These are phyloP conservation scores for Crenuchus spilurus DNA, from an alignment of 2,797 vertebrate species.

Conservation along the genomic window DNA sequence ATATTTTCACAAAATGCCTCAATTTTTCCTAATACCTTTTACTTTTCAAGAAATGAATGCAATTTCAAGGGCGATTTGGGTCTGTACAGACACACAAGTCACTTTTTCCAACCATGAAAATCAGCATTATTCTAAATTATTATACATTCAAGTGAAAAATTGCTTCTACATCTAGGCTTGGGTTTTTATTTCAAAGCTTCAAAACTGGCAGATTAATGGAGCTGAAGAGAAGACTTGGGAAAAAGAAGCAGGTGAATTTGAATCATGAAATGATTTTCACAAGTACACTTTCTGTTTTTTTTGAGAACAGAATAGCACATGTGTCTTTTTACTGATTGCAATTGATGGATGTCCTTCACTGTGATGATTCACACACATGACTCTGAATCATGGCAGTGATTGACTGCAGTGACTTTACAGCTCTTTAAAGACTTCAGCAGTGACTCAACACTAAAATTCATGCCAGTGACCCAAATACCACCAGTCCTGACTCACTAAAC, in stretches of 20 bases:
- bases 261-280: background rate
- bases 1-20: too few species aligned
- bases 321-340: background rate
- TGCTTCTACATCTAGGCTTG: background rate
- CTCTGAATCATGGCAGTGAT: slow-evolving; percentile 40
- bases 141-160: background rate
- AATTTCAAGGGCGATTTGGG: background rate
- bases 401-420: slow-evolving; percentile 40
- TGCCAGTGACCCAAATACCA: slow-evolving; percentile 47
- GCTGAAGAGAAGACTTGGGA: background rate
- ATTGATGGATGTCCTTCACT: slow-evolving; percentile 19
- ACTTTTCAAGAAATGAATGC: background rate
- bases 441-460: slow-evolving; percentile 42
- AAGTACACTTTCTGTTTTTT: background rate
- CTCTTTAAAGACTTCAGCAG: slow-evolving; percentile 36
- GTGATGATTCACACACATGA: slow-evolving; percentile 27
- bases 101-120: background rate
- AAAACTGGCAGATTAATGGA: background rate
- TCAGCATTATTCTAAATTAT: background rate
- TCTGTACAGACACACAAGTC: background rate
- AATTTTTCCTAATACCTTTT: too few species aligned
- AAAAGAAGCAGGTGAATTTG: background rate
- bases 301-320: background rate
- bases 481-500: slow-evolving; percentile 42
- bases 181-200: background rate